Percentiles rank a stretch among this genome's conserved stretches.
These are phyloP conservation scores for Ommatoiulus sabulosus DNA, from an alignment of 2,888 invertebrate species.

Conservation along the genomic window DNA sequence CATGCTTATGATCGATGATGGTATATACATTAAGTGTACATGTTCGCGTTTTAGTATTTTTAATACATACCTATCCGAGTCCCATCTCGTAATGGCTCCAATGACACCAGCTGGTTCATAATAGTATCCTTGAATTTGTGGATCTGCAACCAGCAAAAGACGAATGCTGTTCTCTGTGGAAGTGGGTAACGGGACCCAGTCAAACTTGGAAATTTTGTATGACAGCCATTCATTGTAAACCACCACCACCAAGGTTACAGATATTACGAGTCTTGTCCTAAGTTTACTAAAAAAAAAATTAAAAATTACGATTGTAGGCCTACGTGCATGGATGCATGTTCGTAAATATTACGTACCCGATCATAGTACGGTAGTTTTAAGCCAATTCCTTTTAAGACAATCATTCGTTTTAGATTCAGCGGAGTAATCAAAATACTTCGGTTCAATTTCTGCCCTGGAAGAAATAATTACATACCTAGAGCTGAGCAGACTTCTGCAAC, in stretches of 20 bases:
- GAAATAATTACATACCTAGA: too few species aligned
- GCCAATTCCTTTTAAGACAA: not conserved
- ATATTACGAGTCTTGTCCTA: conserved; percentile 52
- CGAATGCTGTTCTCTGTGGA: conserved; percentile 48
- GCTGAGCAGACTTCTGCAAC: conserved; percentile 4
- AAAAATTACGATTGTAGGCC: not conserved
- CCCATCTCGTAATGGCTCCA: conserved; percentile 82
- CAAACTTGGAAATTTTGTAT: conserved; percentile 55
- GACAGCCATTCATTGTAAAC: conserved; percentile 56
- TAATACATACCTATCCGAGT: conserved; percentile 82
- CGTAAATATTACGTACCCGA: not conserved
- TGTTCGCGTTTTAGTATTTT: not conserved
- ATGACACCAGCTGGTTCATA: conserved; percentile 76
- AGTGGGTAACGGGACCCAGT: conserved; percentile 51
- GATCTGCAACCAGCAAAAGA: conserved; percentile 83
- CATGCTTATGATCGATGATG: too few species aligned
- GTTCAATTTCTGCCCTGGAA: not conserved
- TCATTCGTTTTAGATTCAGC: not conserved
- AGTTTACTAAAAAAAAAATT: conserved; percentile 50
- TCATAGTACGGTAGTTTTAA: not conserved
- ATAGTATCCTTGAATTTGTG: conserved; percentile 88
- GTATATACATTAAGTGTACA: too few species aligned
- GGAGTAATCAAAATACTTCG: not conserved
- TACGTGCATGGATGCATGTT: not conserved
- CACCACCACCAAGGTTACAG: conserved; percentile 52